Evolutionary conservation across 2,888 invertebrate genomes (phyloP), one percentile per base, ranked within the genome.

Genomic region (Eulithis testata): DNA sequence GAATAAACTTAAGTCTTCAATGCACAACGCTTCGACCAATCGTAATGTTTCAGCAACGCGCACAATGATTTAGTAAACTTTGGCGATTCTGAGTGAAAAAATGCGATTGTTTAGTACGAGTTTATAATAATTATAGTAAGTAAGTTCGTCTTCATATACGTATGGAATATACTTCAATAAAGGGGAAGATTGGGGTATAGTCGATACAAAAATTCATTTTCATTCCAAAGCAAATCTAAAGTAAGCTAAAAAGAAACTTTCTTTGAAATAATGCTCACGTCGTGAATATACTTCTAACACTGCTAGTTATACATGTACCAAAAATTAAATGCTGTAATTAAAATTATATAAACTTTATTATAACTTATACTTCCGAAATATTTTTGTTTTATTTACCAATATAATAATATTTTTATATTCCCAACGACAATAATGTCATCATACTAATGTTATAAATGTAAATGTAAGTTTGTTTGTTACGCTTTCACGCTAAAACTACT

Each of bases 311-410:
- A 86, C 87, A 85, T 82, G 82, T 89, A 91, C 85, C 87, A 87
- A 86, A 88, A 49, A 79, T 78, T 84, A 84, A 40, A 87, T 86
- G 91, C 92, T 90, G 86, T 92, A 87, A 90, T 90, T 90, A 91
- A 90, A 49, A 89, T 84, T 89, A 90, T 89, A 81, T 71, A 73
- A 90, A 90, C 85, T 91, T 93, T 93, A 93, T 89, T 93, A 93
- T 88, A 93, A 91, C 90, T 90, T 91, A 92, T 93, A 93, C 93
- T 93, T 93, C 92, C 88, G 80, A 87, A 21, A 78, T 60, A 78
- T 65, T 72, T 75, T 71, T 80, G 85, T 92, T 91, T 89, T 73
- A 87, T 88, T 91, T 44, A 31, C 31, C 21, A 0, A 44, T 9
- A 8, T 9, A 2, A 31, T 31, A 1, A 31, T 31, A 31, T 4